These are phyloP conservation scores for Neosilurus mollespiculum DNA, from an alignment of 2,797 vertebrate species.

Conservation along the genomic window DNA sequence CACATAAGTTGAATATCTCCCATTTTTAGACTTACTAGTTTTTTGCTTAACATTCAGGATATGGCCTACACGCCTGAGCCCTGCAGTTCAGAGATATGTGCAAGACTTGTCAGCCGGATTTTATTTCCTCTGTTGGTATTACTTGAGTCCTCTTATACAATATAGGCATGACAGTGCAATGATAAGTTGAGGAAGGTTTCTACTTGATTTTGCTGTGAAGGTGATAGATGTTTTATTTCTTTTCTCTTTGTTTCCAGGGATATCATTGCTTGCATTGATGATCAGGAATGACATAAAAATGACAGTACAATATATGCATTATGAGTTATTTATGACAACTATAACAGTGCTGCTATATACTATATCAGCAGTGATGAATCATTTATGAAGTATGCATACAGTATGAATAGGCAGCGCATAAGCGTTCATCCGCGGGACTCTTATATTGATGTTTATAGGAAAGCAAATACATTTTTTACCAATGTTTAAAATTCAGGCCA, in stretches of 20 bases:
- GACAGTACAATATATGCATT: conserved; percentile 7
- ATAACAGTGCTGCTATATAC: neutral
- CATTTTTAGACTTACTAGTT: too few species aligned
- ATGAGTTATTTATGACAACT: conserved; percentile 31
- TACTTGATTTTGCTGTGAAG: conserved; percentile 36
- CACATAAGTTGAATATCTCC: too few species aligned
- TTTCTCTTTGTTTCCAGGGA: conserved; percentile 40
- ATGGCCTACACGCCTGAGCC: conserved; percentile 33
- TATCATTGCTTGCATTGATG: conserved; percentile 34
- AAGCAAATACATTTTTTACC: conserved; percentile 22
- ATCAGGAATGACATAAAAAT: conserved; percentile 26
- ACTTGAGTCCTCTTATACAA: conserved; percentile 18
- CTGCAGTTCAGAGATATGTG: conserved; percentile 39
- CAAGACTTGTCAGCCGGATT: conserved; percentile 31
- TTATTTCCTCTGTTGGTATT: conserved; percentile 3
- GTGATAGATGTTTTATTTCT: conserved; percentile 35
- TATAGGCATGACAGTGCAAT: neutral
- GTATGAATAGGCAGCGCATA: neutral
- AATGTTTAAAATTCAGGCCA: neutral
- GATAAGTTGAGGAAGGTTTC: conserved; percentile 26
- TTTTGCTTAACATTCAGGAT: neutral
- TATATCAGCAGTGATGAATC: conserved; percentile 15
- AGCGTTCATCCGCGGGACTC: neutral
- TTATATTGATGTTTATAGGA: neutral
- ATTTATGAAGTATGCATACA: conserved; percentile 25